Percentiles rank a stretch among this genome's conserved stretches.
phyloP scores from a whole-genome alignment of 2,113 vertebrate genomes.

The Ptychochromis oligacanthus region DNA sequence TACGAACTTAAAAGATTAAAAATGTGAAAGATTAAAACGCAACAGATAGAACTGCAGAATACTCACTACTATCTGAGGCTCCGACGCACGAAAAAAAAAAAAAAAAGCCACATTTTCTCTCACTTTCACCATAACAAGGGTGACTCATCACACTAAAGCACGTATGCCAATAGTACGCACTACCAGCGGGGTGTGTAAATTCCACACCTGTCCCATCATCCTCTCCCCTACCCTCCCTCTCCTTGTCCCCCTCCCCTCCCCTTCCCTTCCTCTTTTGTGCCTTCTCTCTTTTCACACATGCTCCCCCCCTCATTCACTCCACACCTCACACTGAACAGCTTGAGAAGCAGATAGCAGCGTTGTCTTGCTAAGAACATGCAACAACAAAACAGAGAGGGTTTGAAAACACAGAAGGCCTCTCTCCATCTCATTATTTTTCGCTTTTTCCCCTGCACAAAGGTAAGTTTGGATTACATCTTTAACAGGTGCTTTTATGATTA shows the following conservation, averaged over 20 bases:
- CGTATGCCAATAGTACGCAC: conserved; percentile 44
- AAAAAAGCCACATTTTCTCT: conserved; percentile 20
- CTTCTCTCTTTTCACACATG: conserved; percentile 62
- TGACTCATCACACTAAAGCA: conserved; percentile 61
- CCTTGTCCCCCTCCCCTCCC: conserved; percentile 21
- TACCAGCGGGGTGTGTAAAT: conserved; percentile 68
- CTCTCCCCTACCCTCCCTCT: background rate
- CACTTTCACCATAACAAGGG: conserved; percentile 28
- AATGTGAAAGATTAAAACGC: background rate
- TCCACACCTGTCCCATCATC: conserved; percentile 76
- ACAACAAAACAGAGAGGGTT: conserved; percentile 15
- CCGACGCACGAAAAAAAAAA: conserved; percentile 2
- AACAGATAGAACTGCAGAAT: background rate
- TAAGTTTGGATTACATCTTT: conserved; percentile 33
- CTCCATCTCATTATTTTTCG: background rate
- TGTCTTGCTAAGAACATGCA: conserved; percentile 59
- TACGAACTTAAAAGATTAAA: background rate
- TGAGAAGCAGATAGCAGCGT: conserved; percentile 44
- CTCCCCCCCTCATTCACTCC: conserved; percentile 27
- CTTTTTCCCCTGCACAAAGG: conserved; percentile 21
- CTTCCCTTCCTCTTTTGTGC: conserved; percentile 38
- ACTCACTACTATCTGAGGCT: background rate
- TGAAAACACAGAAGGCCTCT: conserved; percentile 12
- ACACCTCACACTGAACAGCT: conserved; percentile 56
- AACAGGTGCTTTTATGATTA: background rate